Evolutionary conservation across 2,113 vertebrate genomes (phyloP).

Genomic region (Mus spicilegus): DNA sequence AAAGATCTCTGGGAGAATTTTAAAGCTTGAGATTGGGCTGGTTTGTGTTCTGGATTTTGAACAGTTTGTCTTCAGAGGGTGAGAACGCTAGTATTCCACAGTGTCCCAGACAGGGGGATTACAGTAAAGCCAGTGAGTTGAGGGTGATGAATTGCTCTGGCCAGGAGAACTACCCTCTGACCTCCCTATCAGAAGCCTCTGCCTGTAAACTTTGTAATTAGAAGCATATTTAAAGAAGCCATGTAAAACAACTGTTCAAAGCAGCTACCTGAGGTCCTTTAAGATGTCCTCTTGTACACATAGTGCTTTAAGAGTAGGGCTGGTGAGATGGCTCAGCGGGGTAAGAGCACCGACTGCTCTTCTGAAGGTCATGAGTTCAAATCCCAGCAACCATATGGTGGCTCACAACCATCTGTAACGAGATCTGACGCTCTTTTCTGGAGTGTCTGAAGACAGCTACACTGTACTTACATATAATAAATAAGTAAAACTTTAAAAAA

Average conservation of each 20-base stretch:
- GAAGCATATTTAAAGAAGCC: constrained; percentile 19
- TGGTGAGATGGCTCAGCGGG: no score
- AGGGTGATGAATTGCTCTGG: constrained; percentile 45
- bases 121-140: constrained; percentile 58
- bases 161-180: constrained; percentile 62
- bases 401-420: no score
- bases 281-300: constrained; percentile 24
- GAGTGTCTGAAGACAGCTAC: no score
- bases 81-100: constrained; percentile 27
- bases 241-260: constrained; percentile 57
- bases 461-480: no score
- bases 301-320: constrained; percentile 34
- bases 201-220: constrained; percentile 62
- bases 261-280: constrained; percentile 44
- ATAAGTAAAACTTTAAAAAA: no score
- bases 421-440: no score
- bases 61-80: constrained; percentile 28
- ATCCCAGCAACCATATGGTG: no score
- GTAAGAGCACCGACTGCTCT: no score
- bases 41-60: constrained; percentile 47
- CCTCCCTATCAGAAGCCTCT: constrained; percentile 62
- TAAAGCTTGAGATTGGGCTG: constrained; percentile 30
- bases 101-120: constrained; percentile 66
- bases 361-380: no score
- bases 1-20: constrained; percentile 38